A percentile compares a stretch with the other conserved stretches of the same genome.
Evolutionary conservation across 2,113 vertebrate species (phyloP).

Genomic region (Apaloderma vittatum): DNA sequence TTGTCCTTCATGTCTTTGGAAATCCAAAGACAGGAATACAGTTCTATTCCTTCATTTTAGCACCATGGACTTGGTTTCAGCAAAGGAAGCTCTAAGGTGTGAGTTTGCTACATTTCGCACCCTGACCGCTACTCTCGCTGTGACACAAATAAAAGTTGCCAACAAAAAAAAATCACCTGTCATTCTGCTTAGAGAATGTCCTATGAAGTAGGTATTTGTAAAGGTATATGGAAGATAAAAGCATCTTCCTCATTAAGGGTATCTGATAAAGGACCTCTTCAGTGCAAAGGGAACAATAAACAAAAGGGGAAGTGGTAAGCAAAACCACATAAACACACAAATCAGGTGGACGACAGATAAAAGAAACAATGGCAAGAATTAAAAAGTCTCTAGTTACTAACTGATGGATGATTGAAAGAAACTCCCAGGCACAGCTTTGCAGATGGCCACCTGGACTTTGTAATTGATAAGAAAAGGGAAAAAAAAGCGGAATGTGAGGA

Average conservation of each 20-base stretch:
- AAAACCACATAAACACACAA: not conserved
- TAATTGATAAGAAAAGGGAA: not conserved
- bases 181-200: not conserved
- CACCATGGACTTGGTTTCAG: not conserved
- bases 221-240: not conserved
- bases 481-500: not conserved
- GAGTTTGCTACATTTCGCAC: not conserved
- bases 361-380: not conserved
- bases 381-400: not conserved
- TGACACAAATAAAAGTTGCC: not conserved
- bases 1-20: not conserved
- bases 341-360: not conserved
- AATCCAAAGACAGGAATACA: not conserved
- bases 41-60: not conserved
- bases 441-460: not conserved
- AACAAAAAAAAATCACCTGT: not conserved
- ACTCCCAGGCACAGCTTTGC: not conserved
- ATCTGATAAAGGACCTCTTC: not conserved
- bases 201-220: not conserved
- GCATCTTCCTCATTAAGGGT: not conserved
- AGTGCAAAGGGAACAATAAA: not conserved
- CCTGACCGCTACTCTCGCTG: not conserved
- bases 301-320: not conserved
- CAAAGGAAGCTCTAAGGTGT: not conserved
- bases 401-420: not conserved